These are phyloP conservation scores for Geococcyx californianus DNA, from an alignment of 2,113 vertebrate genomes.

Conservation along the genomic window DNA sequence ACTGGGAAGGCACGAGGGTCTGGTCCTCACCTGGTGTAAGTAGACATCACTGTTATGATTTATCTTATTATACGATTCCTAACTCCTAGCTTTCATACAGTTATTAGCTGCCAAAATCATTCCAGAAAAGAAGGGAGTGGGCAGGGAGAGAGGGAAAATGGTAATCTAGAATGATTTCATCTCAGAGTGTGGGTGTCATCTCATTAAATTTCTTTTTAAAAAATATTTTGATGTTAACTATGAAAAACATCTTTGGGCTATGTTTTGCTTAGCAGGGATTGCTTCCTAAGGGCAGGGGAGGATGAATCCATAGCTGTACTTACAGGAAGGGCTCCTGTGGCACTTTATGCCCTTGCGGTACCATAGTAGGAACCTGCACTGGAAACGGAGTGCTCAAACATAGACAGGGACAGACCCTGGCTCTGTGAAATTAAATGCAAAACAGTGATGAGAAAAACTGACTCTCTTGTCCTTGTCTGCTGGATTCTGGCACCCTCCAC, in stretches of 20 bases:
- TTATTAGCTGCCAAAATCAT: neutral
- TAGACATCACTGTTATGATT: neutral
- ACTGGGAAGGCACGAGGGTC: neutral
- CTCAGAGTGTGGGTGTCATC: neutral
- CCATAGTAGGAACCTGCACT: neutral
- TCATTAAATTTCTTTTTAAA: constrained; percentile 36
- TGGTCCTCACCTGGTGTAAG: neutral
- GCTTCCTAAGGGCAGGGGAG: neutral
- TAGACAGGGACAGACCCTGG: neutral
- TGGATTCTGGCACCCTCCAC: neutral
- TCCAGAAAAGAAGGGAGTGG: constrained; percentile 28
- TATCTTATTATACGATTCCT: neutral
- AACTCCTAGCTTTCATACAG: neutral
- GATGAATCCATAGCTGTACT: neutral
- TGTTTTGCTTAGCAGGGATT: neutral
- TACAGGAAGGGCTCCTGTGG: neutral
- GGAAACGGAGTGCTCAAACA: neutral
- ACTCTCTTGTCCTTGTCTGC: neutral
- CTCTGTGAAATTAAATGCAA: neutral
- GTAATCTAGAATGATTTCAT: constrained; percentile 24
- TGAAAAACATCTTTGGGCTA: neutral
- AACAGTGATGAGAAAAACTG: neutral
- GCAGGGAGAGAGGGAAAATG: neutral
- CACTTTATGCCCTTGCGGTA: neutral
- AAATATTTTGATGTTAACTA: constrained; percentile 34